Conservation (phyloP, 2,888 invertebrate genomes). For the Apamea epomidion region DNA sequence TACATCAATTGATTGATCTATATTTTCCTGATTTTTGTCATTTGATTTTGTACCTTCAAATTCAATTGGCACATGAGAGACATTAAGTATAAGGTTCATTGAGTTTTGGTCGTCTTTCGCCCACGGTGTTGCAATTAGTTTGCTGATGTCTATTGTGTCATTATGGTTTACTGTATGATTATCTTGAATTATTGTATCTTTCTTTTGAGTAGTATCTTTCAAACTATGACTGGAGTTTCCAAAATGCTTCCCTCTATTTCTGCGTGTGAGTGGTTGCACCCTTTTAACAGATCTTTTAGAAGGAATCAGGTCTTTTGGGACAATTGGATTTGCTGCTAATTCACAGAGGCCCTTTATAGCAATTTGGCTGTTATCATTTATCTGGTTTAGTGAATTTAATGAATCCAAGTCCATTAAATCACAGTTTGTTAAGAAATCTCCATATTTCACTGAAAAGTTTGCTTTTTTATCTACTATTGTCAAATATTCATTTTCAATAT, state of each 20-base stretch:
- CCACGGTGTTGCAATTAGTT: constrained; percentile 11
- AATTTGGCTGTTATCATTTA: constrained; percentile 55
- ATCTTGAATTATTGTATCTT: constrained; percentile 12
- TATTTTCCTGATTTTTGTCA: constrained; percentile 27
- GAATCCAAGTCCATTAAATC: constrained; percentile 72
- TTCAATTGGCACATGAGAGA: constrained; percentile 50
- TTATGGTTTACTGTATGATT: constrained; percentile 6
- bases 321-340: neutral
- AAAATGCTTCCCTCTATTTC: constrained; percentile 6
- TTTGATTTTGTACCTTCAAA: constrained; percentile 35
- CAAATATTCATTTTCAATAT: constrained; percentile 82
- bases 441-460: constrained; percentile 83
- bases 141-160: constrained; percentile 28
- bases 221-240: constrained; percentile 15
- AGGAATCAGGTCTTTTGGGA: constrained; percentile 5
- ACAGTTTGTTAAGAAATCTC: constrained; percentile 83
- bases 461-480: constrained; percentile 79
- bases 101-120: constrained; percentile 17
- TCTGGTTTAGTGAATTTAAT: constrained; percentile 51
- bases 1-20: neutral
- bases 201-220: constrained; percentile 28
- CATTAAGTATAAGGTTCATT: constrained; percentile 29
- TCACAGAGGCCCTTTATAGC: constrained; percentile 7
- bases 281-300: constrained; percentile 27
- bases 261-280: constrained; percentile 18